Base-by-base conservation (phyloP, 2,113 vertebrate genomes). In the Poeciliopsis retropinna region DNA sequence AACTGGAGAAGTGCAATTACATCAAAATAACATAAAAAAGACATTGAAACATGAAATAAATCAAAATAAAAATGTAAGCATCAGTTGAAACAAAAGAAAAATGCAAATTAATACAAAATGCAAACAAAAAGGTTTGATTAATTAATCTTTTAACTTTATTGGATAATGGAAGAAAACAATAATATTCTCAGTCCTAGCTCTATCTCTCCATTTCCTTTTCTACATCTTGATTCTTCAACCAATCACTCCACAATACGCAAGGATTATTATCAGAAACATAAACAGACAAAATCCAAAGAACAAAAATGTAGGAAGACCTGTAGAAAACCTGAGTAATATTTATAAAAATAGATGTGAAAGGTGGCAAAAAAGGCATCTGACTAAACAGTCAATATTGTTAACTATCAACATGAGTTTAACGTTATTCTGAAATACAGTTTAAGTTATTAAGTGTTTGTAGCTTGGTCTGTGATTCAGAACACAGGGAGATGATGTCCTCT, bases 401-500 rank as follows among this genome's bases (percentile, higher is more conserved):
- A 47, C 5, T 5, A 47, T 19, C 4, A 19, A 47, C 14, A 1
- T 47, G 5, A 47, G 44, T 19, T 17, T 47, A 10, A 57, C 3
- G 51, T n/a, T 25, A 25, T n/a, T 57, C 51, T 57, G 25, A 67
- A 65, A 39, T 19, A 17, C 41, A 69, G 6, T 2, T 19, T 19
- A 47, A 19, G 17, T 19, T 12, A 64, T 41, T 15, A 14, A 41
- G 39, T 66, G 25, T 44, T 12, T 39, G n/a, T 27, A 47, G 60
- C 15, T 32, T 64, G 73, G 29, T 73, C 70, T 67, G 29, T 44
- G n/a, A 19, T 65, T 75, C 28, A 64, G 8, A 67, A 70, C 25
- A 5, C 5, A 28, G 28, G 72, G 66, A 72, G 72, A 83, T 68
- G 81, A 87, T 76, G 77, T 81, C 54, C 11, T 68, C 67, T 79